phyloP scores from a whole-genome alignment of 2,888 invertebrate species.

The Mellilla xanthometata region DNA sequence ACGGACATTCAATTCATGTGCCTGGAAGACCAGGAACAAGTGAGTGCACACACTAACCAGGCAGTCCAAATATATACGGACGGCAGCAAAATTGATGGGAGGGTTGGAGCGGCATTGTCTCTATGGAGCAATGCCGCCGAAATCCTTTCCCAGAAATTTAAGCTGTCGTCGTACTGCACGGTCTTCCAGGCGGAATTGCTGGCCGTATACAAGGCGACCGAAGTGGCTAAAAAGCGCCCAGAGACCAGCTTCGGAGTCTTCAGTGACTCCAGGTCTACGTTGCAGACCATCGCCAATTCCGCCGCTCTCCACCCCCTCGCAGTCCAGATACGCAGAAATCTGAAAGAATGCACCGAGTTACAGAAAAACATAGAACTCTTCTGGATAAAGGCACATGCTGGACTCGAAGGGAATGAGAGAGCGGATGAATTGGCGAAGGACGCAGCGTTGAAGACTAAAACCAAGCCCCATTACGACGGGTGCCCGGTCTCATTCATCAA shows the following conservation, averaged over 20 bases:
- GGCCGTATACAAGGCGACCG: not conserved
- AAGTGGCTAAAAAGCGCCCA: no score
- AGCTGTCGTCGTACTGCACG: not conserved
- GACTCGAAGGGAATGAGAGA: constrained; percentile 11
- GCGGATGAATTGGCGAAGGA: constrained; percentile 15
- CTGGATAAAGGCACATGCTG: constrained; percentile 19
- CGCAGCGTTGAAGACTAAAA: constrained; percentile 4
- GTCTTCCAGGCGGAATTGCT: not conserved
- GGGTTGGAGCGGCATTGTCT: not conserved
- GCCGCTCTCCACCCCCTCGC: constrained; percentile 6
- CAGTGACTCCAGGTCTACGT: not conserved
- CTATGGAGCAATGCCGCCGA: not conserved
- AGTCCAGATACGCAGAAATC: not conserved
- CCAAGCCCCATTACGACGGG: not conserved
- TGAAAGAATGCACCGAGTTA: not conserved
- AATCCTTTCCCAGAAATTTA: not conserved
- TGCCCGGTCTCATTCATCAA: constrained; percentile 13
- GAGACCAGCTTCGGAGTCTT: not conserved
- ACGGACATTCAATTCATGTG: not conserved
- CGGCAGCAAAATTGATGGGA: constrained; percentile 12
- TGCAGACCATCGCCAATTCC: not conserved
- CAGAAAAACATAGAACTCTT: not conserved
- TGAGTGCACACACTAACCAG: not conserved
- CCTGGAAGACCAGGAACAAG: constrained; percentile 7
- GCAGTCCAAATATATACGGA: constrained; percentile 12